A percentile compares a stretch with the other conserved stretches of the same genome.
Conservation (phyloP, 2,113 vertebrate genomes). For the Oxygymnocypris stewartii region DNA sequence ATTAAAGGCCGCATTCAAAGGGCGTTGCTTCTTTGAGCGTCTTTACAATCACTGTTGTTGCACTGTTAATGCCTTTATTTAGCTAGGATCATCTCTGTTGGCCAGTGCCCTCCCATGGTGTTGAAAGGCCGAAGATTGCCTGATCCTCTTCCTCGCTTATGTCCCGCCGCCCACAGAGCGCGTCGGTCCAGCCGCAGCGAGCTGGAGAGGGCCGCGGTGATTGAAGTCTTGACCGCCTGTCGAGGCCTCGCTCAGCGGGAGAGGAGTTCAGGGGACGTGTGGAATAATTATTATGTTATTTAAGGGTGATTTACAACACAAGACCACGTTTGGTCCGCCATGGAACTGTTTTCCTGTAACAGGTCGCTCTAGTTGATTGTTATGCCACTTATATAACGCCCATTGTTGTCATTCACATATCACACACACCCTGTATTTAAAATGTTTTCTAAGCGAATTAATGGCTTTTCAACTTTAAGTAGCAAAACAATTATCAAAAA, state of each 20-base stretch:
- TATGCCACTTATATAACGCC: background rate
- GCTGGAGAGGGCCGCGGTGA: conserved; percentile 62
- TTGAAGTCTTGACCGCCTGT: conserved; percentile 74
- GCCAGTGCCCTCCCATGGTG: conserved; percentile 66
- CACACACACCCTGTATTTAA: background rate
- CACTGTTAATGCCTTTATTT: conserved; percentile 57
- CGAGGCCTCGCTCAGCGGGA: conserved; percentile 67
- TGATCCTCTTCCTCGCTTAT: conserved; percentile 54
- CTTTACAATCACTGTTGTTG: conserved; percentile 59
- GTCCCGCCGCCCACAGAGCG: conserved; percentile 68
- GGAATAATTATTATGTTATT: conserved; percentile 78
- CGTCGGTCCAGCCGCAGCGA: conserved; percentile 56
- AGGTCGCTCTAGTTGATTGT: conserved; percentile 14
- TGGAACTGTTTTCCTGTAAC: conserved; percentile 37
- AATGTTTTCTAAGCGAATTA: background rate
- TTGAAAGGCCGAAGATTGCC: conserved; percentile 66
- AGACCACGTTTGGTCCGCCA: conserved; percentile 60
- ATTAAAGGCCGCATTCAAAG: conserved; percentile 50
- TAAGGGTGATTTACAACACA: conserved; percentile 77
- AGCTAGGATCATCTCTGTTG: conserved; percentile 71
- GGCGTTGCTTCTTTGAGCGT: conserved; percentile 62
- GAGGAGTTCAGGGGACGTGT: conserved; percentile 62
- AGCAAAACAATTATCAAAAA: background rate
- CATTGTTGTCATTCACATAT: background rate
- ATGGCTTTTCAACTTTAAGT: background rate